These are phyloP conservation scores for Noctua fimbriata DNA, from an alignment of 2,888 invertebrate genomes.

Conservation along the genomic window DNA sequence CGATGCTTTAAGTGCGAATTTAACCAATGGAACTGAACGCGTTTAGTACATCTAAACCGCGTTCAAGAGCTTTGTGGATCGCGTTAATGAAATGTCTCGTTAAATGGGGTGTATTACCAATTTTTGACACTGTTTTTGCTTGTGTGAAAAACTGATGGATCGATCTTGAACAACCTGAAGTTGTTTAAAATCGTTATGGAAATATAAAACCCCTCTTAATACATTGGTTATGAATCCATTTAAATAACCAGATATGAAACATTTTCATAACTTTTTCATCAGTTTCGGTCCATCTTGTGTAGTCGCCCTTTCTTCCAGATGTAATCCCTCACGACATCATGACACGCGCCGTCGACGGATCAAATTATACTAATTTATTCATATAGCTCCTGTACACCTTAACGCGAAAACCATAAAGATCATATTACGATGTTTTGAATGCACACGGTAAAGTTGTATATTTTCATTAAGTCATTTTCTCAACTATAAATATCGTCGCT, in stretches of 20 bases:
- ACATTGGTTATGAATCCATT: neutral
- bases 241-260: neutral
- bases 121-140: neutral
- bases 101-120: neutral
- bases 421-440: conserved; percentile 51
- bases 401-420: conserved; percentile 59
- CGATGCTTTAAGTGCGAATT: neutral
- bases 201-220: neutral
- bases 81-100: neutral
- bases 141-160: neutral
- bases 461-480: conserved; percentile 69
- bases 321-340: conserved; percentile 76
- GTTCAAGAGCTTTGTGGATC: neutral
- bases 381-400: conserved; percentile 53
- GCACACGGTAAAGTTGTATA: conserved; percentile 49
- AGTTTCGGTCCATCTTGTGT: conserved; percentile 9
- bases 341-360: conserved; percentile 71
- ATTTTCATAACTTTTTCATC: neutral
- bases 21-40: neutral
- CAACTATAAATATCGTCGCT: conserved; percentile 53
- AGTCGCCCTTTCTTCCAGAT: conserved; percentile 68
- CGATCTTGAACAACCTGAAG: too few relatives aligned
- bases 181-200: neutral
- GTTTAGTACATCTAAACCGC: neutral
- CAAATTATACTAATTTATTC: conserved; percentile 69